phyloP scores from a whole-genome alignment of 2,888 invertebrate species.

The Allophyes oxyacanthae region DNA sequence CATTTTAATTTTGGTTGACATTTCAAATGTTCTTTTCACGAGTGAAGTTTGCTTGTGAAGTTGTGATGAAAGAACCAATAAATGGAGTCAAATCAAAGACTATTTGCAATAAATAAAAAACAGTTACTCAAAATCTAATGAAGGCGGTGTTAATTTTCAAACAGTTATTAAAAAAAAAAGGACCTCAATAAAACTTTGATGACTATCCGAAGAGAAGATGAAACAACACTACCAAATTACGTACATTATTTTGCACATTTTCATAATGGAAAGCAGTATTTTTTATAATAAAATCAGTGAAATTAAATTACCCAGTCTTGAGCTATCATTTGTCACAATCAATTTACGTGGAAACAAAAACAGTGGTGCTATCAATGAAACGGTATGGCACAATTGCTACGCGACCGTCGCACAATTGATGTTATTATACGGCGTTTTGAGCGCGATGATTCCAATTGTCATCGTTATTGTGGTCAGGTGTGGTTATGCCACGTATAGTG shows the following conservation, averaged over 20 bases:
- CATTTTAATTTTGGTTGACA: not conserved
- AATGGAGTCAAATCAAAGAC: no score
- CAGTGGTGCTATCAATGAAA: constrained; percentile 38
- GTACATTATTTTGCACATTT: no score
- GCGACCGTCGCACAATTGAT: constrained; percentile 54
- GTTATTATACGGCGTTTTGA: constrained; percentile 73
- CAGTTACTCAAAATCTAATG: no score
- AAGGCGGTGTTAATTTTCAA: no score
- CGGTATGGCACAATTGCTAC: constrained; percentile 30
- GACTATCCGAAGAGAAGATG: no score
- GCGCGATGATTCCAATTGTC: constrained; percentile 53
- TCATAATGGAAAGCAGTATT: constrained; percentile 7
- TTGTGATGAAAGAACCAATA: no score
- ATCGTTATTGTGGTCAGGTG: constrained; percentile 43
- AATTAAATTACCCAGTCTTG: constrained; percentile 35
- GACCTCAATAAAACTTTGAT: no score
- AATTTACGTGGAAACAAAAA: constrained; percentile 43
- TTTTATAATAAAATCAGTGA: constrained; percentile 6
- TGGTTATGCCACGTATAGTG: constrained; percentile 31
- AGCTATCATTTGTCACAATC: constrained; percentile 45
- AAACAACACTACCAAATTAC: no score
- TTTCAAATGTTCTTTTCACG: constrained; percentile 3
- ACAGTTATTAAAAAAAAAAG: no score
- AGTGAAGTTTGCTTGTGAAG: no score
- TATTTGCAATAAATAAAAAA: no score